Evolutionary conservation across 53 echinoderm and acorn worm species (phyloP), one percentile per base, ranked within the genome.

Genomic region (Stichopus horrens): DNA sequence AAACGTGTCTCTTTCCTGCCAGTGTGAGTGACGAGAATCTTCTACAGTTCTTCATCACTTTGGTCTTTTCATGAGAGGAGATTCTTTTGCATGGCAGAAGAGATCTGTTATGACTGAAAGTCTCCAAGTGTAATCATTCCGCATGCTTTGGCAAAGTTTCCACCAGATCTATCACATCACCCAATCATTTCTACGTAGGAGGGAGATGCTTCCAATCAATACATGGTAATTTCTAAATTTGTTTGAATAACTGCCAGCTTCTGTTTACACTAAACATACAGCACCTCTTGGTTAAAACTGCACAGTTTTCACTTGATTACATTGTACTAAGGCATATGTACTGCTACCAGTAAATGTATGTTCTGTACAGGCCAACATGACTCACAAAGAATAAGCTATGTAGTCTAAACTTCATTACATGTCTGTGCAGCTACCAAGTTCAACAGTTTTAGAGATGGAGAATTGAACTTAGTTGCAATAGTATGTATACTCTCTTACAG

Each of bases 11-110:
- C 19, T 54, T 52, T n/a, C 53, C 78, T 78, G 16, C 55, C 37
- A 37, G 37, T 37, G 37, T 37, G 56, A 80, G 57, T 57, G 81
- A 81, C 81, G 22, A 53, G 55, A 57, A 21, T 81, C 81, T 81
- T 81, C 18, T 74, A 37, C 52, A 74, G 18, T 21, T 20, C 11
- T 52, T 75, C 52, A 52, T 75, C 14, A 57, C 55, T 81, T 56
- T 21, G 18, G n/a, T 56, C 81, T 54, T 56, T 71, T 18, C 71
- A 71, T 7, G n/a, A 71, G 71, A 16, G 71, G 14, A 71, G 18
- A 4, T 20, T 56, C 53, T 75, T 58, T 81, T 81, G 81, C 81
- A 19, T 56, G 81, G 57, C 6, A 81, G 57, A 57, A 81, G 8
- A 21, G 21, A 57, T 81, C 5, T 19, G 57, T 23, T 81, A 21